Evolutionary conservation across 2,888 invertebrate species (phyloP).

Genomic region (Dicranocentrus wangi): DNA sequence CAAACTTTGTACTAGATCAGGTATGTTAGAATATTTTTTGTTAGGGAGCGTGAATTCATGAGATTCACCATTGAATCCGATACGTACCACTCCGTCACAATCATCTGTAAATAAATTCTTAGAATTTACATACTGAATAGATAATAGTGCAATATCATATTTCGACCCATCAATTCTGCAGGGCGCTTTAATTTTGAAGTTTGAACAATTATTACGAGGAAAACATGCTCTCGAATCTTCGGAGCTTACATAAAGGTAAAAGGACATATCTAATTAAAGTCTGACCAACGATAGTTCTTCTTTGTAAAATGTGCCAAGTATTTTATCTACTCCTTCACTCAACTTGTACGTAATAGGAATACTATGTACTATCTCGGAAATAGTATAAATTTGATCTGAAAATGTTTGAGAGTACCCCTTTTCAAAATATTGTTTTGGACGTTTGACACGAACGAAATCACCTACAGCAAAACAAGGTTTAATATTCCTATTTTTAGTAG

Average conservation of each 20-base stretch:
- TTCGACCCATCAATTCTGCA: not conserved
- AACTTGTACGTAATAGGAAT: conserved; percentile 33
- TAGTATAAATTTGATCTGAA: not conserved
- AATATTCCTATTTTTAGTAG: not conserved
- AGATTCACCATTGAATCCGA: not conserved
- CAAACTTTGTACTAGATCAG: not conserved
- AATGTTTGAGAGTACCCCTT: not conserved
- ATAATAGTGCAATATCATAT: conserved; percentile 19
- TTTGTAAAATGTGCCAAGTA: conserved; percentile 29
- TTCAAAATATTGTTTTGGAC: not conserved
- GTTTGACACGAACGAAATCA: conserved; percentile 1
- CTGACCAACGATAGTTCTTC: conserved; percentile 13
- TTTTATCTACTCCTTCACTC: not conserved
- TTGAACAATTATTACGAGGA: no score
- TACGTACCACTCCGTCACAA: not conserved
- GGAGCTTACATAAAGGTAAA: not conserved
- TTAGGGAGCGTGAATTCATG: not conserved
- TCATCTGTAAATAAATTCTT: not conserved
- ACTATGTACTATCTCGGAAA: not conserved
- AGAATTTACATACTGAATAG: conserved; percentile 8
- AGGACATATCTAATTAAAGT: conserved; percentile 11
- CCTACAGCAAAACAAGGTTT: not conserved
- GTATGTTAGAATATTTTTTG: not conserved
- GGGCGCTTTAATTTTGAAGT: not conserved
- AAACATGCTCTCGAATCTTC: no score